phyloP scores from a whole-genome alignment of 2,113 vertebrate species.

The Sylvilagus bachmani region DNA sequence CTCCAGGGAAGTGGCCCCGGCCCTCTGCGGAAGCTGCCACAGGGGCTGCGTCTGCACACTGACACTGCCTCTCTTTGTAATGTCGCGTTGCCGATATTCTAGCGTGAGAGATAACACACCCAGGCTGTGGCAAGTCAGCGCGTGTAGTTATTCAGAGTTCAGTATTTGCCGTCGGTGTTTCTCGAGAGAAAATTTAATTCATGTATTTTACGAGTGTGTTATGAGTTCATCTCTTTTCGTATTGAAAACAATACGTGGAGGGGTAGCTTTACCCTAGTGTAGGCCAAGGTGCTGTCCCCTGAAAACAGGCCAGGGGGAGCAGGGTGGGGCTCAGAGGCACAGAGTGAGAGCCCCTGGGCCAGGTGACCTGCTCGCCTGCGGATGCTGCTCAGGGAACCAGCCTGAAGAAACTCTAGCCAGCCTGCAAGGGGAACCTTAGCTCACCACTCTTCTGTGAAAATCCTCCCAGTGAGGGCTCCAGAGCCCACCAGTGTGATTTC shows the following conservation, averaged over 20 bases:
- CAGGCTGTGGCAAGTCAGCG: not conserved
- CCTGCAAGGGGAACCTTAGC: not conserved
- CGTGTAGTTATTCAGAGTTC: not conserved
- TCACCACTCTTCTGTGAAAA: not conserved
- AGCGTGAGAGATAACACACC: not conserved
- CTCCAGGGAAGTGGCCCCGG: not conserved
- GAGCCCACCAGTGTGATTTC: not conserved
- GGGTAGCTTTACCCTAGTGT: not conserved
- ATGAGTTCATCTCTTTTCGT: not conserved
- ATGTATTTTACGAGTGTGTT: not conserved
- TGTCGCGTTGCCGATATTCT: not conserved
- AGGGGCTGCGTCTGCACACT: not conserved
- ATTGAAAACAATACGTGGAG: not conserved
- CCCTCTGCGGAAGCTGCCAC: not conserved
- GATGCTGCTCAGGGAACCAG: not conserved
- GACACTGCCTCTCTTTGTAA: not conserved
- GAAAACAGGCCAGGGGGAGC: not conserved
- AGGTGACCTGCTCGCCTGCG: not conserved
- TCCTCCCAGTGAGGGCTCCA: not conserved
- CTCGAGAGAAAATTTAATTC: slow-evolving; percentile 5
- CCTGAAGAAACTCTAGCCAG: not conserved
- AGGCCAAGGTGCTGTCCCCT: not conserved
- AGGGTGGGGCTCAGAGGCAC: not conserved
- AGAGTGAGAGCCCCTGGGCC: not conserved
- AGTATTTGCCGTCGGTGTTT: not conserved